These are phyloP conservation scores for Antechinus stuartii DNA, from an alignment of 2,113 vertebrate species.

Conservation along the genomic window DNA sequence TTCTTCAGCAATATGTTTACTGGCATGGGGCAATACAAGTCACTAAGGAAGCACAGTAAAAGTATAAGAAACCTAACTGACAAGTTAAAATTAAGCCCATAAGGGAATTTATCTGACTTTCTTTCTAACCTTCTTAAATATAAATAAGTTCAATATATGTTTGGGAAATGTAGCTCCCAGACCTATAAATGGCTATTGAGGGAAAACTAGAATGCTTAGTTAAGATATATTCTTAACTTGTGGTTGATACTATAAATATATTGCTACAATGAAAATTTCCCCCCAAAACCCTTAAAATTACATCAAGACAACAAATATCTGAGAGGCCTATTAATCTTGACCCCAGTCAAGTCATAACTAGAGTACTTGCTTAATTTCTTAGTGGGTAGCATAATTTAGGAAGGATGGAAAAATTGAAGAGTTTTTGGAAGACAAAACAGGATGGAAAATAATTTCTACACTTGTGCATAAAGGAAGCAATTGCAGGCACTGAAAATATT, in stretches of 20 bases:
- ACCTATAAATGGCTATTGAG: background rate
- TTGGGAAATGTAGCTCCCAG: background rate
- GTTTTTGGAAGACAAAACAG: background rate
- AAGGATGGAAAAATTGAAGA: background rate
- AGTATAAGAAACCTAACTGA: constrained; percentile 51
- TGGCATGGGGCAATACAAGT: constrained; percentile 69
- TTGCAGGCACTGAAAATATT: background rate
- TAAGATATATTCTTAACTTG: background rate
- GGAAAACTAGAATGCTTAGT: background rate
- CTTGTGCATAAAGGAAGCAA: background rate
- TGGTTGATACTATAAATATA: background rate
- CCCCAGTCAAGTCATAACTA: background rate
- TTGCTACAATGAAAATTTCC: background rate
- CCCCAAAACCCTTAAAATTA: constrained; percentile 37
- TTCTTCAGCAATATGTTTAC: constrained; percentile 60
- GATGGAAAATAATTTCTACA: background rate
- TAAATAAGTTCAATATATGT: background rate
- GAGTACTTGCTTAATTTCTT: background rate
- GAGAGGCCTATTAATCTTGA: background rate
- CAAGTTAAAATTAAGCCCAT: constrained; percentile 41
- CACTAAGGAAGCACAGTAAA: constrained; percentile 68
- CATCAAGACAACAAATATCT: constrained; percentile 48
- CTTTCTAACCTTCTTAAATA: constrained; percentile 15
- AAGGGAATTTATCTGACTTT: constrained; percentile 52
- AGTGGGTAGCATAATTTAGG: background rate